These are phyloP conservation scores for Clinocottus analis DNA, from an alignment of 2,113 vertebrate species.

Conservation along the genomic window DNA sequence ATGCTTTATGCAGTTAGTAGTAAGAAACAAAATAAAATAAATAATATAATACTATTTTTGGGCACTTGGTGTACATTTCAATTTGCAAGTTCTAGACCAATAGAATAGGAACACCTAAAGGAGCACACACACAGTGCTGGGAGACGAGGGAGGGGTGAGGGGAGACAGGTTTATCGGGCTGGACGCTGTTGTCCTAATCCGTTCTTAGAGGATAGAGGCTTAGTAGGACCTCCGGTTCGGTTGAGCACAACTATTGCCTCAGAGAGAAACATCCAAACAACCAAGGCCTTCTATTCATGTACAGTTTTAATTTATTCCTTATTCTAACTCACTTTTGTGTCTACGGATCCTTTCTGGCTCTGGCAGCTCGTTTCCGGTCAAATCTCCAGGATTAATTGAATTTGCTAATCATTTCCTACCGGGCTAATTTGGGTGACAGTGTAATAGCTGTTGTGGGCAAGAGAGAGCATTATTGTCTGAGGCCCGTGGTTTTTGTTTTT, in stretches of 20 bases:
- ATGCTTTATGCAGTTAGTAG: background rate
- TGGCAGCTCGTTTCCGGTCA: background rate
- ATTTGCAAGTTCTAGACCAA: background rate
- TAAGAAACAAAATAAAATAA: background rate
- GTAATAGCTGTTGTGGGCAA: conserved; percentile 23
- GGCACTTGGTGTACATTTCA: background rate
- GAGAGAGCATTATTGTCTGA: background rate
- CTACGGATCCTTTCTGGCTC: background rate
- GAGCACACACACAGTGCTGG: background rate
- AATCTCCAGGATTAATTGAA: conserved; percentile 7
- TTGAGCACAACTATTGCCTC: conserved; percentile 38
- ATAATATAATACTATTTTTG: background rate
- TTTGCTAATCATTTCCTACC: conserved; percentile 12
- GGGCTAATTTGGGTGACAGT: conserved; percentile 40
- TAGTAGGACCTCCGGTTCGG: conserved; percentile 73
- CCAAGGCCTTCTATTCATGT: background rate
- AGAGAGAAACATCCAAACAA: conserved; percentile 17
- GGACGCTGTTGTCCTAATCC: conserved; percentile 80
- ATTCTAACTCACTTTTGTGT: background rate
- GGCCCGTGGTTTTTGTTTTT: background rate
- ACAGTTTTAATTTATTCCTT: background rate
- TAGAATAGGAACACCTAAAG: background rate
- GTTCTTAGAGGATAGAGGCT: conserved; percentile 82
- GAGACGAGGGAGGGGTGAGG: conserved; percentile 33
- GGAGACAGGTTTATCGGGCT: conserved; percentile 70